phyloP scores from a whole-genome alignment of 2,113 vertebrate species.

The Pachyramphus minor region DNA sequence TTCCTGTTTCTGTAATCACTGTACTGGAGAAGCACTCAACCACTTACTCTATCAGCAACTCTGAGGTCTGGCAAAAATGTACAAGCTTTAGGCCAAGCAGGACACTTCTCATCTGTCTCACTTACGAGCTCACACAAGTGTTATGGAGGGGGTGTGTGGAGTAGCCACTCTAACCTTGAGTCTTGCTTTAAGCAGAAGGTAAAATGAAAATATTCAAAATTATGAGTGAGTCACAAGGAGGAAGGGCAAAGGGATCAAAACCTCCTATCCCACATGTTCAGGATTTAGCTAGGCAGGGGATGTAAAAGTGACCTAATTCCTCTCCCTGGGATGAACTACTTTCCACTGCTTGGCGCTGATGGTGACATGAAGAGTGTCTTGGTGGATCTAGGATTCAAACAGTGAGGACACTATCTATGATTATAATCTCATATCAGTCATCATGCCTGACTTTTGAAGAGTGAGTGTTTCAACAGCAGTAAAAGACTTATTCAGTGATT shows the following conservation, averaged over 20 bases:
- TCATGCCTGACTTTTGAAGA: neutral
- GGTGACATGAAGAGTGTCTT: neutral
- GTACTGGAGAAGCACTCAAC: neutral
- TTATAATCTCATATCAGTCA: neutral
- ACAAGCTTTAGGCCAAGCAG: neutral
- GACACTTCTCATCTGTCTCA: neutral
- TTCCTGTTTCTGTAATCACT: neutral
- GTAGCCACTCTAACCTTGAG: neutral
- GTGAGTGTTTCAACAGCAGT: neutral
- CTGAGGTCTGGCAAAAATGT: neutral
- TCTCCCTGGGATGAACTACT: neutral
- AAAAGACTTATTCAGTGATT: neutral
- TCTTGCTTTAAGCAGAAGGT: neutral
- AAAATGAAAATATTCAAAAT: neutral
- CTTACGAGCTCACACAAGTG: neutral
- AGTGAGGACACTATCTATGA: neutral
- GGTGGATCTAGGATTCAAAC: neutral
- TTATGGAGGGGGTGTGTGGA: neutral
- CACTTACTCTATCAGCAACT: neutral
- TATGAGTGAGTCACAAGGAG: accelerated
- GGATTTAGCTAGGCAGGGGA: neutral
- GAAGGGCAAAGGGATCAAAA: neutral
- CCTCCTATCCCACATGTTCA: neutral
- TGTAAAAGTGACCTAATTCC: neutral
- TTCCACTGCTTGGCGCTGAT: neutral